A percentile compares a stretch with the other conserved stretches of the same genome.
Evolutionary conservation across 2,113 vertebrate genomes (phyloP).

Genomic region (Psittacula cyanocephala): DNA sequence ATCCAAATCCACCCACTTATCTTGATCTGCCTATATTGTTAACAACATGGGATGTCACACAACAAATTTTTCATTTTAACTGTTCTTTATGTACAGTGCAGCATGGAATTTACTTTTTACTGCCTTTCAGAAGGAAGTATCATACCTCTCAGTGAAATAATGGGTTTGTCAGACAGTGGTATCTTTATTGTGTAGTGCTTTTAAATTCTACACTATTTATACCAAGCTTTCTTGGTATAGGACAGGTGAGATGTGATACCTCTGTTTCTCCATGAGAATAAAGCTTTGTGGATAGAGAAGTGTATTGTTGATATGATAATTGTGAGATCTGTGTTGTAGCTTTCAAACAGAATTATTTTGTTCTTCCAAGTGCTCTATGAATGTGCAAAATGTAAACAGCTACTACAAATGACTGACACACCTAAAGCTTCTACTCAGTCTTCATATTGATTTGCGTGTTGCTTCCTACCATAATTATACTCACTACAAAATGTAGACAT

Average conservation of each 20-base stretch:
- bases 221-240: constrained; percentile 18
- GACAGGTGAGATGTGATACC: constrained; percentile 57
- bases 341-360: constrained; percentile 4
- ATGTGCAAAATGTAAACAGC: neutral
- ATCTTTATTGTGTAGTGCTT: constrained; percentile 68
- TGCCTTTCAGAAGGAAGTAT: constrained; percentile 49
- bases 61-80: constrained; percentile 52
- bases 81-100: constrained; percentile 58
- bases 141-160: constrained; percentile 69
- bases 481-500: neutral
- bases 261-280: constrained; percentile 12
- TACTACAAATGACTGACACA: neutral
- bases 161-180: constrained; percentile 66
- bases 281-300: neutral
- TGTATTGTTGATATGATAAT: neutral
- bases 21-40: constrained; percentile 66
- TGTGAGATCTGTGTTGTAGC: neutral
- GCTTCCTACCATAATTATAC: neutral
- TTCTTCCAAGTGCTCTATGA: neutral
- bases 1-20: constrained; percentile 66
- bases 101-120: constrained; percentile 66
- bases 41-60: constrained; percentile 56
- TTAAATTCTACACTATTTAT: constrained; percentile 70
- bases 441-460: neutral
- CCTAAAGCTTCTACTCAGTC: neutral